Conservation (phyloP, 1,140 invertebrate genomes). For the Philaenus spumarius region DNA sequence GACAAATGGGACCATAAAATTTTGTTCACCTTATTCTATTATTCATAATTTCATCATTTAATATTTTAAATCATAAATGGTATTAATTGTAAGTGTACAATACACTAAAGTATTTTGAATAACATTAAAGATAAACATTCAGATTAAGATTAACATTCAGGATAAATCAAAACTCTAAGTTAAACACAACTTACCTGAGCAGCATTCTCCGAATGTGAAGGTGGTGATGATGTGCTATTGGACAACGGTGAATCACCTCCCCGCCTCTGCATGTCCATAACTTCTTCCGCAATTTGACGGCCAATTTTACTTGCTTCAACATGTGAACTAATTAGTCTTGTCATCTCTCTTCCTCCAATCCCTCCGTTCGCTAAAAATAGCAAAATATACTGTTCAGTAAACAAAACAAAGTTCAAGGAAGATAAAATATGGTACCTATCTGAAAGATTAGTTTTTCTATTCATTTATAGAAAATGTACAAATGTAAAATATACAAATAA, state of each 20-base stretch:
- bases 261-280: slow-evolving; percentile 49
- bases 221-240: slow-evolving; percentile 34
- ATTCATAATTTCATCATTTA: too few relatives aligned
- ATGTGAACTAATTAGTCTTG: slow-evolving; percentile 61
- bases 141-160: neutral
- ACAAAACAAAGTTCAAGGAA: too few relatives aligned
- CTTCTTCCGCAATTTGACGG: slow-evolving; percentile 65
- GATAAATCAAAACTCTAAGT: neutral
- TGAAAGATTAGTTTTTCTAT: too few relatives aligned
- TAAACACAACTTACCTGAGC: slow-evolving; percentile 19
- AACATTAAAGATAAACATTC: neutral
- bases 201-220: slow-evolving; percentile 11
- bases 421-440: too few relatives aligned
- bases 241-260: slow-evolving; percentile 44
- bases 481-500: too few relatives aligned
- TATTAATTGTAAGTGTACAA: neutral
- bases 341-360: slow-evolving; percentile 45
- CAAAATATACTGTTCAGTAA: too few relatives aligned
- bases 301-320: slow-evolving; percentile 76
- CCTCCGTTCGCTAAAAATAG: slow-evolving; percentile 11
- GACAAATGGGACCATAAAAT: too few relatives aligned
- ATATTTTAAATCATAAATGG: too few relatives aligned
- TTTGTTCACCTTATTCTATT: too few relatives aligned
- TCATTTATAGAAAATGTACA: too few relatives aligned
- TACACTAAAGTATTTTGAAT: neutral